These are phyloP conservation scores for Phataginus tricuspis DNA, from an alignment of 2,797 vertebrate species.

Conservation along the genomic window DNA sequence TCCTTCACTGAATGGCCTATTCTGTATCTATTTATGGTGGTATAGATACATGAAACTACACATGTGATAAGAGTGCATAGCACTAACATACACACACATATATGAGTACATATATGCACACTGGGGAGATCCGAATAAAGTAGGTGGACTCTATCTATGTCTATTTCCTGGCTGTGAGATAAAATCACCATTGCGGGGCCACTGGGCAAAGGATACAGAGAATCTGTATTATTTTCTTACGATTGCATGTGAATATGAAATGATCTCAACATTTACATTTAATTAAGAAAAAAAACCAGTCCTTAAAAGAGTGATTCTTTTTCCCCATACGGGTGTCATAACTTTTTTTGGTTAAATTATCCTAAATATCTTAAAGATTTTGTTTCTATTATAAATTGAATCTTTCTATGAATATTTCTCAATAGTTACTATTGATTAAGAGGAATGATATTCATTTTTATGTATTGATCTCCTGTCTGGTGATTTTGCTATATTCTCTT, in stretches of 20 bases:
- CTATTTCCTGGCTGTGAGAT: background rate
- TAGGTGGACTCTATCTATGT: background rate
- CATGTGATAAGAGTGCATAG: background rate
- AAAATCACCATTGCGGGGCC: background rate
- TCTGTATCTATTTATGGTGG: background rate
- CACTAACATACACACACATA: background rate
- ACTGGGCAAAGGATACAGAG: background rate
- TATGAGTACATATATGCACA: background rate
- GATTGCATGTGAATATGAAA: background rate
- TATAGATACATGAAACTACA: background rate
- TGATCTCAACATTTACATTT: background rate
- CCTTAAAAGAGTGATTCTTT: background rate
- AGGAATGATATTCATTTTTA: background rate
- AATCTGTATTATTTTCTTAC: background rate
- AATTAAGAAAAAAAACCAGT: background rate
- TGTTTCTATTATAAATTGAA: background rate
- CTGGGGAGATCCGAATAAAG: background rate
- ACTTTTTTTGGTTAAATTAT: background rate
- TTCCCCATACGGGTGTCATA: background rate
- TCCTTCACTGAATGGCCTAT: no score
- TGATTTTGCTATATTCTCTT: background rate
- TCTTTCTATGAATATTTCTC: background rate
- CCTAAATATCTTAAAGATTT: constrained; percentile 15
- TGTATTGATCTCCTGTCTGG: background rate
- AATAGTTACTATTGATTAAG: background rate